Conservation (phyloP, 2,888 invertebrate genomes). For the Deroplatys truncata region DNA sequence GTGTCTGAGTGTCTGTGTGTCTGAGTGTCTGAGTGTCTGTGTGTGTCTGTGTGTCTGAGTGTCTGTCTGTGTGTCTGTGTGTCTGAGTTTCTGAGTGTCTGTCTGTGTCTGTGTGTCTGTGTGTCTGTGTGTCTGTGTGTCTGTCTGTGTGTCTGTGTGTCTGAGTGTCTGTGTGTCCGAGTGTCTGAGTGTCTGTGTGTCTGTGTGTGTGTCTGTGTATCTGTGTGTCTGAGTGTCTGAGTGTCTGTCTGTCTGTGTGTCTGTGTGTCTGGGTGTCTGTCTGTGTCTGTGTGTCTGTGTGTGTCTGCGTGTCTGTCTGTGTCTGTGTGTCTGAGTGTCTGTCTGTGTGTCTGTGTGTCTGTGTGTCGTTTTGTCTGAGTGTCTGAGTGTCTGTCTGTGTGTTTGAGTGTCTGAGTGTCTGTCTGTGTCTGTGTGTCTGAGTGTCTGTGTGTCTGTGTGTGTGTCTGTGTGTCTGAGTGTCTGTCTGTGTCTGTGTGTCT, state of each 20-base stretch:
- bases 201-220: neutral
- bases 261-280: too few species aligned
- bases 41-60: neutral
- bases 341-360: too few species aligned
- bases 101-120: neutral
- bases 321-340: too few species aligned
- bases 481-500: neutral
- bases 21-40: neutral
- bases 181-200: neutral
- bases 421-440: neutral
- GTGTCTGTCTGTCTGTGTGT: neutral
- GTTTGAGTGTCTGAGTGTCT: too few species aligned
- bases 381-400: neutral
- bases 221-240: too few species aligned
- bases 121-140: neutral
- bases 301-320: too few species aligned
- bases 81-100: too few species aligned
- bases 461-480: neutral
- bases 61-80: neutral
- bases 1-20: neutral
- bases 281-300: too few species aligned
- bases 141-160: neutral
- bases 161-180: too few species aligned
- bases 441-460: neutral
- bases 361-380: too few species aligned